Evolutionary conservation across 2,888 invertebrate genomes (phyloP).

Genomic region (Thysanoteuthis rhombus): DNA sequence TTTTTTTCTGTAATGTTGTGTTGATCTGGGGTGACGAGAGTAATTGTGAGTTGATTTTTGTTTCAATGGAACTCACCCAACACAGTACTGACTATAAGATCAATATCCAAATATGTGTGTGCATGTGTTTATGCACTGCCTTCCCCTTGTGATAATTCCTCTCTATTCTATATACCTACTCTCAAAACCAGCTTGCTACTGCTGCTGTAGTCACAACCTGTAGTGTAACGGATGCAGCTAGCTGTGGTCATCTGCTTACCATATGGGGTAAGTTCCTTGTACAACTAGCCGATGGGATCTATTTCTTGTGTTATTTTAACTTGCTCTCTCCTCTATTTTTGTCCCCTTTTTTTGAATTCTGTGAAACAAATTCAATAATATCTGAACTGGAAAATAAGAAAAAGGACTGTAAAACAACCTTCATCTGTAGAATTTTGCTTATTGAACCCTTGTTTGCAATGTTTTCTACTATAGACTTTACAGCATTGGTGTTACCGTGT

Average conservation of each 20-base stretch:
- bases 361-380: too few relatives aligned
- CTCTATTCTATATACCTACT: not conserved
- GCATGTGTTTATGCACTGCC: not conserved
- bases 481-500: not conserved
- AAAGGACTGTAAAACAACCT: too few relatives aligned
- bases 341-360: too few relatives aligned
- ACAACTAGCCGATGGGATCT: not conserved
- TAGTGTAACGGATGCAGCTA: not conserved
- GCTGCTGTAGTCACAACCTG: not conserved
- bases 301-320: too few relatives aligned
- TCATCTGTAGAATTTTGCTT: too few relatives aligned
- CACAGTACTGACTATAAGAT: not conserved
- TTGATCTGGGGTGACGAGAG: not conserved
- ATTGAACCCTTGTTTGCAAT: too few relatives aligned
- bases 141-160: not conserved
- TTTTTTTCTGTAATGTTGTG: not conserved
- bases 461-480: not conserved
- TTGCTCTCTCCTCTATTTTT: too few relatives aligned
- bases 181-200: not conserved
- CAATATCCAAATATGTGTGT: not conserved
- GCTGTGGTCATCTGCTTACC: slow-evolving; percentile 12
- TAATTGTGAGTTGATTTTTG: too few relatives aligned
- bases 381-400: too few relatives aligned
- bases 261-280: not conserved
- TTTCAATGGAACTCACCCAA: not conserved